Percentiles rank a stretch among this genome's conserved stretches.
phyloP scores from a whole-genome alignment of 64 coral and sea anemone genomes.

The Montipora efflorescens region DNA sequence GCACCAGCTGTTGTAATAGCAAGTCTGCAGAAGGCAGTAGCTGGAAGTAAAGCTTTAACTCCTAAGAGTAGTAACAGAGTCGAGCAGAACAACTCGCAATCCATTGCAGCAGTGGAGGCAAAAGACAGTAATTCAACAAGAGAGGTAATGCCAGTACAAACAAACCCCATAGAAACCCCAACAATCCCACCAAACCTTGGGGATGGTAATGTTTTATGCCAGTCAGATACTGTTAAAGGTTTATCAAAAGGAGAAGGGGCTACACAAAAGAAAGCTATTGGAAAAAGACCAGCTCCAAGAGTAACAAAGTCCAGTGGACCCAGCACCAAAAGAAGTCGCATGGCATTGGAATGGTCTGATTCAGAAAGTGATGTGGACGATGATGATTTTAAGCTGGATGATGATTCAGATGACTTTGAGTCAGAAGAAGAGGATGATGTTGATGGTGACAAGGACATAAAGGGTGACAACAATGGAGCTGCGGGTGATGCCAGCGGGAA shows the following conservation, averaged over 20 bases:
- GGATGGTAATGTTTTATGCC: neutral
- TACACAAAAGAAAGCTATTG: no score
- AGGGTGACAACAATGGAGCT: neutral
- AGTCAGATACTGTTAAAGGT: neutral
- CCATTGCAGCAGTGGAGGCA: neutral
- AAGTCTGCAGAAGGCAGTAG: constrained; percentile 7
- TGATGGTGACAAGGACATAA: neutral
- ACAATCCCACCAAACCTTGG: neutral
- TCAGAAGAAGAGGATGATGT: constrained; percentile 1
- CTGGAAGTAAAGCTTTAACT: neutral
- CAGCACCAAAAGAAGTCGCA: neutral
- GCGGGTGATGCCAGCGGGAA: neutral
- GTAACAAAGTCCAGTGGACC: neutral
- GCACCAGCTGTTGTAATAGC: constrained; percentile 7
- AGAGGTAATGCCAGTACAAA: neutral
- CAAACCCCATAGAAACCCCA: no score
- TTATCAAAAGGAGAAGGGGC: neutral
- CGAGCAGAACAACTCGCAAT: neutral
- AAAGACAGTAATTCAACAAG: neutral
- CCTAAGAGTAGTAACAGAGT: neutral
- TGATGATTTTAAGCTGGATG: constrained; percentile 7
- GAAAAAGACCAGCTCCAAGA: constrained; percentile 18
- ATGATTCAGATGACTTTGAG: constrained; percentile 40
- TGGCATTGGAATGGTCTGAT: neutral
- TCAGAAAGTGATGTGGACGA: constrained; percentile 26